phyloP scores from a whole-genome alignment of 1,140 invertebrate species.

The Akabosia matsudoensis region DNA sequence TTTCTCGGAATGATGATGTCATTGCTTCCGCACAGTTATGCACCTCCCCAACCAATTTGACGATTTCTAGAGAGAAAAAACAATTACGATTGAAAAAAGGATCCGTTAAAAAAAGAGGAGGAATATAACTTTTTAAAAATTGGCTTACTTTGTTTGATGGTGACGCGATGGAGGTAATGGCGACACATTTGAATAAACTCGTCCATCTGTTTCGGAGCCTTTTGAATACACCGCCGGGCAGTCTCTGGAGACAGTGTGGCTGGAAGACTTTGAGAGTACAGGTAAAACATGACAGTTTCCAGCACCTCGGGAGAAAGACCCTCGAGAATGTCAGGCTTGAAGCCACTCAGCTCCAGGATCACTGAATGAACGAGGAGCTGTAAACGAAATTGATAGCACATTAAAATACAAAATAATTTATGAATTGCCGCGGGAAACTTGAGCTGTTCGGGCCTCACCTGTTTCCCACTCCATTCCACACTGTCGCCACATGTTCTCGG shows the following conservation, averaged over 20 bases:
- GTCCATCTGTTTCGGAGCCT: slow-evolving; percentile 54
- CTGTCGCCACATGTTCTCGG: slow-evolving; percentile 53
- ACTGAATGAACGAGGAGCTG: slow-evolving; percentile 64
- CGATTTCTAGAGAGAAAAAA: slow-evolving; percentile 57
- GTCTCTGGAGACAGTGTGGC: slow-evolving; percentile 57
- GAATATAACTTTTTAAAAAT: too few relatives aligned
- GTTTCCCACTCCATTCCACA: slow-evolving; percentile 57
- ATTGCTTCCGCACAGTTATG: slow-evolving; percentile 56
- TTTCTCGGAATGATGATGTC: slow-evolving; percentile 41
- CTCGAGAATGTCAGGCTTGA: slow-evolving; percentile 57
- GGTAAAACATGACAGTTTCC: slow-evolving; percentile 60
- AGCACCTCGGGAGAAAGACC: slow-evolving; percentile 60
- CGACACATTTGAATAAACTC: slow-evolving; percentile 59
- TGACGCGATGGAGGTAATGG: slow-evolving; percentile 61
- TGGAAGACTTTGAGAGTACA: slow-evolving; percentile 65
- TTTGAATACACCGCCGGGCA: slow-evolving; percentile 58
- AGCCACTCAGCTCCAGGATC: slow-evolving; percentile 58
- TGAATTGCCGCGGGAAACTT: neutral
- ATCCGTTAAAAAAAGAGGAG: too few relatives aligned
- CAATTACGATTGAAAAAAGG: neutral
- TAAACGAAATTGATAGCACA: neutral
- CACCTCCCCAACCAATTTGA: slow-evolving; percentile 61
- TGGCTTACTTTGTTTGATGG: slow-evolving; percentile 63
- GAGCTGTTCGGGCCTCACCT: neutral
- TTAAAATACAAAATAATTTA: neutral